Percentiles rank a stretch among this genome's conserved stretches.
Conservation (phyloP, 2,797 vertebrate genomes). For the Gymnoscopelus microlampas region DNA sequence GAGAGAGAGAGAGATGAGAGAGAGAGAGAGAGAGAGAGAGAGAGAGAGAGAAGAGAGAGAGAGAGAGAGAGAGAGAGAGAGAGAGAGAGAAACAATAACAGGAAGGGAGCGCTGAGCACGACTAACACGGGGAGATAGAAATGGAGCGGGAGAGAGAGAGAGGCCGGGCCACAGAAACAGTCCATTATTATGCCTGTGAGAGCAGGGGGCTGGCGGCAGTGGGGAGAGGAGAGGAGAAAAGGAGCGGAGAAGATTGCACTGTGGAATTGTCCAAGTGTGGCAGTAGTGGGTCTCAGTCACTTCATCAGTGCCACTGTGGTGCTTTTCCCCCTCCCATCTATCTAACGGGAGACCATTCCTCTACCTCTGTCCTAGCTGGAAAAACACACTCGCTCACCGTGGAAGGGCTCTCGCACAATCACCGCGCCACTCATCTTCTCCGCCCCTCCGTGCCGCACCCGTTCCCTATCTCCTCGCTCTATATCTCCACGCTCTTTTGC, state of each 20-base stretch:
- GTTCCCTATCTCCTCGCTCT: constrained; percentile 38
- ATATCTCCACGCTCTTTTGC: constrained; percentile 35
- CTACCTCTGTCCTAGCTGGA: constrained; percentile 58
- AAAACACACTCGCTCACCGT: constrained; percentile 61
- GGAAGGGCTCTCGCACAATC: constrained; percentile 67
- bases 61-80: background rate
- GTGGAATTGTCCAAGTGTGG: constrained; percentile 78
- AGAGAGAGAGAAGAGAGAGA: background rate
- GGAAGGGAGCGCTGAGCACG: too few relatives aligned
- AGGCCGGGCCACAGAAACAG: constrained; percentile 62
- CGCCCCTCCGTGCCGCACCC: background rate
- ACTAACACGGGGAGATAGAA: constrained; percentile 8
- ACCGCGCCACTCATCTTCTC: constrained; percentile 54
- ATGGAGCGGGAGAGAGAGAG: constrained; percentile 36
- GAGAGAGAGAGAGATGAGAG: too few relatives aligned
- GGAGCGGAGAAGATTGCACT: constrained; percentile 75
- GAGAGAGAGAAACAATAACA: background rate
- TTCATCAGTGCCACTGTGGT: constrained; percentile 82
- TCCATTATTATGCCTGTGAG: constrained; percentile 73
- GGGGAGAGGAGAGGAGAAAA: constrained; percentile 71
- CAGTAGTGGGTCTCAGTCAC: constrained; percentile 78
- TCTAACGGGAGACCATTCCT: constrained; percentile 69
- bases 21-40: too few relatives aligned
- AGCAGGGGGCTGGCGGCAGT: constrained; percentile 68
- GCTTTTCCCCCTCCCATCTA: constrained; percentile 72